Conservation (phyloP, 2,888 invertebrate species). For the Cryptocephalus primarius region DNA sequence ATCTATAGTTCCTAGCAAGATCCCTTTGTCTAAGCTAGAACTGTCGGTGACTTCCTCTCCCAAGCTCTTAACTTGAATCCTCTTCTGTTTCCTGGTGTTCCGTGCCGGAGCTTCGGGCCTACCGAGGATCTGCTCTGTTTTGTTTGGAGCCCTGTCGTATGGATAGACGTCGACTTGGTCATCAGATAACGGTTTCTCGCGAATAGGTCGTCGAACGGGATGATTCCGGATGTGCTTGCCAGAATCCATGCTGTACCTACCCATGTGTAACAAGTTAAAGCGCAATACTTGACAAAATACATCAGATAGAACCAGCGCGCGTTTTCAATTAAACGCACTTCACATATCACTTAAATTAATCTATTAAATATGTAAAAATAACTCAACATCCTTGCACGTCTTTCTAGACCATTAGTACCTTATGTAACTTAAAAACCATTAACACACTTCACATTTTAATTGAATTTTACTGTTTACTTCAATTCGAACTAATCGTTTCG, state of each 20-base stretch:
- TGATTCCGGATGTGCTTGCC: conserved; percentile 26
- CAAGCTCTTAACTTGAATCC: conserved; percentile 34
- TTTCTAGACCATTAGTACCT: too few relatives aligned
- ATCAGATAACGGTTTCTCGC: conserved; percentile 23
- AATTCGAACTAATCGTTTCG: conserved; percentile 11
- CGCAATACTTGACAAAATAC: too few relatives aligned
- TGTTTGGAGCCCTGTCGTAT: conserved; percentile 27
- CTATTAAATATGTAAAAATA: too few relatives aligned
- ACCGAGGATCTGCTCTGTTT: conserved; percentile 33
- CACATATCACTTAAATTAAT: too few relatives aligned
- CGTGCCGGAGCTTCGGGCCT: conserved; percentile 30
- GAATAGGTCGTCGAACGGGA: conserved; percentile 38
- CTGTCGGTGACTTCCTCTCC: conserved; percentile 42
- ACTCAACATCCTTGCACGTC: too few relatives aligned
- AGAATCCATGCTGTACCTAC: too few relatives aligned
- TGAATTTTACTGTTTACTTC: conserved; percentile 24
- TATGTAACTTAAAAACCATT: too few relatives aligned
- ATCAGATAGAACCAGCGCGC: too few relatives aligned
- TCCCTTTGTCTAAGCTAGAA: conserved; percentile 24
- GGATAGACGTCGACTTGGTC: conserved; percentile 27
- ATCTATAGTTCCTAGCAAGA: conserved; percentile 31
- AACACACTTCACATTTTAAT: conserved; percentile 23
- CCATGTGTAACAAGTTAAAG: too few relatives aligned
- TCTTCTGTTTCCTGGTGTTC: conserved; percentile 26
- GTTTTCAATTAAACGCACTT: too few relatives aligned